A percentile compares a stretch with the other conserved stretches of the same genome.
phyloP scores from a whole-genome alignment of 92 coral and sea anemone genomes.

The Virgularia gustaviana region DNA sequence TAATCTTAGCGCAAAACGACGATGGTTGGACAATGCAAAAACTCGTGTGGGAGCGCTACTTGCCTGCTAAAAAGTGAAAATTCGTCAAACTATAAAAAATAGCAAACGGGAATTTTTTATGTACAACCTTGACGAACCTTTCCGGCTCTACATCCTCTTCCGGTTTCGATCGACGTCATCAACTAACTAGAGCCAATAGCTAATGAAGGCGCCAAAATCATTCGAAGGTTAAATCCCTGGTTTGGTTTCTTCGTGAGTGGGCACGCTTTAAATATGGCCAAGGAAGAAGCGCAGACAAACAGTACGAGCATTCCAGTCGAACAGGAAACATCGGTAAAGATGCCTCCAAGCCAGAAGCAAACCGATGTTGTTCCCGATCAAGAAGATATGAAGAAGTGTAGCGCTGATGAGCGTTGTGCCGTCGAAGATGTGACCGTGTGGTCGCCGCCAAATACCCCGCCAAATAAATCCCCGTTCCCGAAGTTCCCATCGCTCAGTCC shows the following conservation, averaged over 20 bases:
- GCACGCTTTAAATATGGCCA: conserved; percentile 97
- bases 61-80: too few relatives aligned
- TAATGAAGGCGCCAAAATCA: conserved; percentile 30
- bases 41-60: too few relatives aligned
- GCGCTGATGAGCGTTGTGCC: not conserved
- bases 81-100: too few relatives aligned
- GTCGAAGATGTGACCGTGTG: conserved; percentile 76
- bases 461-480: conserved; percentile 53
- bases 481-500: conserved; percentile 72
- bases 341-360: not conserved
- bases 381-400: conserved; percentile 24
- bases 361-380: conserved; percentile 6
- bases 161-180: conserved; percentile 24
- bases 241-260: not conserved
- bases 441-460: conserved; percentile 87
- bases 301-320: conserved; percentile 51
- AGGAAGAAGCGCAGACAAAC: conserved; percentile 76
- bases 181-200: conserved; percentile 24
- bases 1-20: too few relatives aligned
- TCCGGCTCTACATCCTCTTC: not conserved
- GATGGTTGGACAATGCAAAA: too few relatives aligned
- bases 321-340: not conserved
- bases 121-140: too few relatives aligned
- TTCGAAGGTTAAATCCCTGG: conserved; percentile 38
- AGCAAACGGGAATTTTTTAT: too few relatives aligned